Percentiles rank a stretch among this genome's conserved stretches.
phyloP scores from a whole-genome alignment of 2,113 vertebrate species.

The Tenebrosternarchus preto region DNA sequence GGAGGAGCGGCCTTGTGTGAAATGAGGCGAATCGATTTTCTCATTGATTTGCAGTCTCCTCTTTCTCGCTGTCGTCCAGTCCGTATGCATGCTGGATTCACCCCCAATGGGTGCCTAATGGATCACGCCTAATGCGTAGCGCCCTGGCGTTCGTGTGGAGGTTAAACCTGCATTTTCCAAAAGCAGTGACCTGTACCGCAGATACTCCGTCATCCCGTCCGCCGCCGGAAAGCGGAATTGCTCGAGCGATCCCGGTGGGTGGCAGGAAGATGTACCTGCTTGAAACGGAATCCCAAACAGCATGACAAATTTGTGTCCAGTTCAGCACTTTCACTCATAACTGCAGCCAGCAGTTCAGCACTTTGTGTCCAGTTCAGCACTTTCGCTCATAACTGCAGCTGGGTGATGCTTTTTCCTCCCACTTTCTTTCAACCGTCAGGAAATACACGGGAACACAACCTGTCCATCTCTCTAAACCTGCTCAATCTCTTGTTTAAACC shows the following conservation, averaged over 20 bases:
- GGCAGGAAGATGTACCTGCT: too few relatives aligned
- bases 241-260: neutral
- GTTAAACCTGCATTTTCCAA: constrained; percentile 59
- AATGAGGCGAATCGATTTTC: constrained; percentile 64
- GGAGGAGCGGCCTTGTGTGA: constrained; percentile 47
- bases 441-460: too few relatives aligned
- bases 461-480: too few relatives aligned
- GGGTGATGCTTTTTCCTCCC: too few relatives aligned
- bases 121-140: constrained; percentile 47
- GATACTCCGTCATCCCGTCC: constrained; percentile 39
- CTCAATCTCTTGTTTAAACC: too few relatives aligned
- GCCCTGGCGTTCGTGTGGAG: constrained; percentile 46
- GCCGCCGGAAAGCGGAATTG: neutral
- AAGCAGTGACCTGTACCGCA: constrained; percentile 44
- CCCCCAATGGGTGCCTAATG: constrained; percentile 41
- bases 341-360: too few relatives aligned
- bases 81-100: constrained; percentile 32
- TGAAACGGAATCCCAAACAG: too few relatives aligned
- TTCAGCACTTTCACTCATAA: too few relatives aligned
- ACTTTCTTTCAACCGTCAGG: too few relatives aligned
- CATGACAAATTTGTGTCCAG: too few relatives aligned
- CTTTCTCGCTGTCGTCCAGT: constrained; percentile 48
- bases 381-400: too few relatives aligned
- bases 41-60: constrained; percentile 66
- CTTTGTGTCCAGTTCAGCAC: too few relatives aligned